Base-by-base conservation (phyloP, 2,888 invertebrate genomes). In the Dermolepida albohirtum region DNA sequence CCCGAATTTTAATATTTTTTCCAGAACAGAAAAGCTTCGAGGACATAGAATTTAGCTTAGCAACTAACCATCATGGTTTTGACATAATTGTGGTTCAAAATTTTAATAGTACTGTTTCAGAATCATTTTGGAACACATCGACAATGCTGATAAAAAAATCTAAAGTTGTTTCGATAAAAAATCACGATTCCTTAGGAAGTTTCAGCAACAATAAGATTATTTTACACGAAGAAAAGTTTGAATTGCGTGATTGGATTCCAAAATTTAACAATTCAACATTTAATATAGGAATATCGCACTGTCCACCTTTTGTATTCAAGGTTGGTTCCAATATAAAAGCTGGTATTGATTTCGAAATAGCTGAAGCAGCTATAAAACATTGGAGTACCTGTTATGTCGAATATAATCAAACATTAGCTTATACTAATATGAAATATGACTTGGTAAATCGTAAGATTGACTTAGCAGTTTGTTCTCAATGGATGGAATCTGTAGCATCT, bases 391-490 rank as follows among this genome's bases (percentile, higher is more conserved):
- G 22, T 2, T 66, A 52, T 10, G 14, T 63, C 4, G 39, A 63
- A 47, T 51, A 54, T 29, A 55, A 54, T n/a, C 27, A 29, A 1
- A 7, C 7, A 1, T 22, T 52, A 11, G 40, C 57, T 29, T 69
- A 63, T 27, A 7, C 7, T 16, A 10, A 39, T 17, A 52, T 64
- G 40, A 40, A 62, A 16, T n/a, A 5, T 0, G 69, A 69, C 63
- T 39, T 69, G 8, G 22, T 69, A 2, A 12, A 66, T 5, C 16
- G 17, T n/a, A 55, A 41, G 7, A 14, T 63, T 1, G 34, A 69
- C 27, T 39, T 69, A 34, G 69, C 66, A 7, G 29, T 66, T 12
- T 69, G 69, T 34, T 66, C 66, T 0, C 63, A 63, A 66, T 69
- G 69, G 69, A 54, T 27, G 10, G 12, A 22, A 11, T 49, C 41